These are phyloP conservation scores for Polietes domitor DNA, from an alignment of 2,888 invertebrate genomes.

Conservation along the genomic window DNA sequence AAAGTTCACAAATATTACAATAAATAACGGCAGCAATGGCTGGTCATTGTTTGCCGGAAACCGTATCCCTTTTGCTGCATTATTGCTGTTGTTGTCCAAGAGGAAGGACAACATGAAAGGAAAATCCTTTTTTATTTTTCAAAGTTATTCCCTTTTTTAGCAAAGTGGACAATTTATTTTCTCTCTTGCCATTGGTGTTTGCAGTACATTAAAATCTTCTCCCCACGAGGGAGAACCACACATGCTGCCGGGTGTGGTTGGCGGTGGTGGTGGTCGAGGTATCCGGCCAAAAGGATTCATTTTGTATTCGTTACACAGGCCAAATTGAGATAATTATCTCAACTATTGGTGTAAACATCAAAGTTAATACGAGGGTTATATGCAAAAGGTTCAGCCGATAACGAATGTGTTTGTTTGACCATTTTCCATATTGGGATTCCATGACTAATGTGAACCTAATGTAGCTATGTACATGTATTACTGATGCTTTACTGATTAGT, in stretches of 20 bases:
- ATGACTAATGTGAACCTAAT: no score
- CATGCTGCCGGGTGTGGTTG: not conserved
- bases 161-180: slow-evolving; percentile 36
- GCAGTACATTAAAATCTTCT: not conserved
- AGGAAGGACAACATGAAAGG: slow-evolving; percentile 22
- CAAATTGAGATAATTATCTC: slow-evolving; percentile 28
- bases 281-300: slow-evolving; percentile 5
- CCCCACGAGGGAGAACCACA: not conserved
- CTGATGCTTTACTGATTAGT: no score
- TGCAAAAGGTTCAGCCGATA: slow-evolving; percentile 2
- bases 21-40: slow-evolving; percentile 56
- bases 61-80: not conserved
- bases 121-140: slow-evolving; percentile 17
- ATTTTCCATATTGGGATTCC: no score
- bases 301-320: slow-evolving; percentile 20
- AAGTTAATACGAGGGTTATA: not conserved
- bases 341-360: slow-evolving; percentile 25
- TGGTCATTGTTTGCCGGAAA: slow-evolving; percentile 33
- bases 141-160: slow-evolving; percentile 23
- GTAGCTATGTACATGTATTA: no score
- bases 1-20: slow-evolving; percentile 60
- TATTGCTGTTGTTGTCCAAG: slow-evolving; percentile 5
- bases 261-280: not conserved
- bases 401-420: no score
- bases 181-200: not conserved